Evolutionary conservation across 2,888 invertebrate genomes (phyloP).

Genomic region (Tipula confusa): DNA sequence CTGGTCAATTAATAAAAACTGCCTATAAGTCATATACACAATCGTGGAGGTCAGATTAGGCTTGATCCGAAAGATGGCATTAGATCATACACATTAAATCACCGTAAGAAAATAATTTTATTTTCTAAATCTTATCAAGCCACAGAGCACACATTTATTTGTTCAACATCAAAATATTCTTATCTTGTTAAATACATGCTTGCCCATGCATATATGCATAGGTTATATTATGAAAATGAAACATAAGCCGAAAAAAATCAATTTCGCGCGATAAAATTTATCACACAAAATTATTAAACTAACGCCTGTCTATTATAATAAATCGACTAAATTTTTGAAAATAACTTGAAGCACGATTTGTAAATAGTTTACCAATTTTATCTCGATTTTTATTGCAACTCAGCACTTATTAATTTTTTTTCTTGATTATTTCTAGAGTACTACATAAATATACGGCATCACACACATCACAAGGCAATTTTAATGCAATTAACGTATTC

Average conservation of each 20-base stretch:
- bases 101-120: no score
- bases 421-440: not conserved
- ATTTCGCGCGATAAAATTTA: not conserved
- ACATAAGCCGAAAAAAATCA: not conserved
- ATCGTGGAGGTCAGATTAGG: no score
- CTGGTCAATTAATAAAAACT: no score
- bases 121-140: not conserved
- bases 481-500: constrained; percentile 9
- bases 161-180: not conserved
- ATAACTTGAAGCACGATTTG: not conserved
- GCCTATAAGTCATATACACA: no score
- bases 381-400: not conserved
- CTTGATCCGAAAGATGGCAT: no score
- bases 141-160: not conserved
- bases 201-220: not conserved
- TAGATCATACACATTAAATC: no score
- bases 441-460: not conserved
- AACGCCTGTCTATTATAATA: not conserved
- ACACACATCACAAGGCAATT: not conserved
- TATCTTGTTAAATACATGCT: not conserved
- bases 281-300: not conserved
- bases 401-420: not conserved
- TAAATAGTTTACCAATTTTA: not conserved
- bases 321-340: not conserved
- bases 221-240: not conserved